phyloP scores from a whole-genome alignment of 2,797 vertebrate species.

The Typhlichthys subterraneus region DNA sequence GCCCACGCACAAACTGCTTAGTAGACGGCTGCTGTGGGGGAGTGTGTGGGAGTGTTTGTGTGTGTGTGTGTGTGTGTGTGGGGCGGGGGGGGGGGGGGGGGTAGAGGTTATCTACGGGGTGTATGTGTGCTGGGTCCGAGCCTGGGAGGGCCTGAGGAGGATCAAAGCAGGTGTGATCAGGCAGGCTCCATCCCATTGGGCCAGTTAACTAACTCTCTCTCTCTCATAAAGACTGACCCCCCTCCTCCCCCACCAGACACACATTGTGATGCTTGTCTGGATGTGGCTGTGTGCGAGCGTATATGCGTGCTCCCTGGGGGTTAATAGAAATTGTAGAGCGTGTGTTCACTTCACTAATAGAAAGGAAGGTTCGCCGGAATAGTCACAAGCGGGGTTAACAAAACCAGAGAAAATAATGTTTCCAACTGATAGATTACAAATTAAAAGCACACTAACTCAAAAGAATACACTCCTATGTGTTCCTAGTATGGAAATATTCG shows the following conservation, averaged over 20 bases:
- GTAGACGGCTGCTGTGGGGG: constrained; percentile 39
- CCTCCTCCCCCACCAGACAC: not conserved
- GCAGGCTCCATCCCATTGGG: constrained; percentile 18
- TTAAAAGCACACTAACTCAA: too few species aligned
- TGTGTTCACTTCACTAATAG: too few species aligned
- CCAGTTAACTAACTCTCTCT: not conserved
- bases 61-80: not conserved
- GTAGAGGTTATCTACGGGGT: not conserved
- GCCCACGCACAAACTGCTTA: constrained; percentile 44
- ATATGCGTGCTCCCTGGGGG: too few species aligned
- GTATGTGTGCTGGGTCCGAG: not conserved
- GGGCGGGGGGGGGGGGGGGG: not conserved
- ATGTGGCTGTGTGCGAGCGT: too few species aligned
- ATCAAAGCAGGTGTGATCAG: constrained; percentile 53
- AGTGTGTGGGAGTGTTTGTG: constrained; percentile 31
- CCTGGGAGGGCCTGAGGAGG: constrained; percentile 33
- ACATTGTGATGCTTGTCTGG: too few species aligned
- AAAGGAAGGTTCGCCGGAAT: too few species aligned
- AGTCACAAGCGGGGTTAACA: too few species aligned
- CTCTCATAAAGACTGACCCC: not conserved
- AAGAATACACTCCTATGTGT: too few species aligned
- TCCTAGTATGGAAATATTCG: too few species aligned
- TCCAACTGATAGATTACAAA: too few species aligned
- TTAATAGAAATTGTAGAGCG: too few species aligned
- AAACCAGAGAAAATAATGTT: too few species aligned